Percentiles rank a stretch among this genome's conserved stretches.
Evolutionary conservation across 2,888 invertebrate genomes (phyloP).

Genomic region (Allophyes oxyacanthae): DNA sequence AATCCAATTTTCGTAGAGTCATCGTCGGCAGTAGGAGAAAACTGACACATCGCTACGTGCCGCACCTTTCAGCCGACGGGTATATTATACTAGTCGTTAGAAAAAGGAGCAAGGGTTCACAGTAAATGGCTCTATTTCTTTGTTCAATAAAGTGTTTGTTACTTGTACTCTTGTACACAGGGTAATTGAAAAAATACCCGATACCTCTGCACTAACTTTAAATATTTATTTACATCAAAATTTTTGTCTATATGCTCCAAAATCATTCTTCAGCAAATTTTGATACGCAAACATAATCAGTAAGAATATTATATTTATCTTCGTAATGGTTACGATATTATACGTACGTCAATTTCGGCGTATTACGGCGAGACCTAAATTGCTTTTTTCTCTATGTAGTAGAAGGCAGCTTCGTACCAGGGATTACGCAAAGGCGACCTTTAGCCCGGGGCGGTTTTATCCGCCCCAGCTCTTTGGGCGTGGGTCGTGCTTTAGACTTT

Average conservation of each 20-base stretch:
- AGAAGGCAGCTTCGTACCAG: constrained; percentile 55
- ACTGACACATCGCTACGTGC: constrained; percentile 85
- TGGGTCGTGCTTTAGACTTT: constrained; percentile 58
- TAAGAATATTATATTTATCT: constrained; percentile 40
- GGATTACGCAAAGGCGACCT: constrained; percentile 76
- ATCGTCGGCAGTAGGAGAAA: constrained; percentile 64
- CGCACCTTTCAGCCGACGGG: constrained; percentile 68
- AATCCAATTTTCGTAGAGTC: constrained; percentile 76
- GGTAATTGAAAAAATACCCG: too few relatives aligned
- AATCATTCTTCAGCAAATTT: background rate
- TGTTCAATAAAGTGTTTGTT: constrained; percentile 4
- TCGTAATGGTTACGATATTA: constrained; percentile 58
- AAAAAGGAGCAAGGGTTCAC: constrained; percentile 7
- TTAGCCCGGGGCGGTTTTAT: constrained; percentile 71
- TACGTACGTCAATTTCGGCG: constrained; percentile 52
- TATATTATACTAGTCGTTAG: constrained; percentile 25
- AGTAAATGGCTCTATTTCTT: background rate
- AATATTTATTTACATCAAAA: background rate
- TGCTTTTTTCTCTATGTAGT: constrained; percentile 71
- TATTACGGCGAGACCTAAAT: constrained; percentile 66
- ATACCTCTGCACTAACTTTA: too few relatives aligned
- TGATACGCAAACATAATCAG: constrained; percentile 12
- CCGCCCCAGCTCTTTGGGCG: constrained; percentile 65
- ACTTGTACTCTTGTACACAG: background rate
- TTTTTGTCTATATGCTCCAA: too few relatives aligned